Conservation (phyloP, 2,888 invertebrate species). For the Tiphia femorata region DNA sequence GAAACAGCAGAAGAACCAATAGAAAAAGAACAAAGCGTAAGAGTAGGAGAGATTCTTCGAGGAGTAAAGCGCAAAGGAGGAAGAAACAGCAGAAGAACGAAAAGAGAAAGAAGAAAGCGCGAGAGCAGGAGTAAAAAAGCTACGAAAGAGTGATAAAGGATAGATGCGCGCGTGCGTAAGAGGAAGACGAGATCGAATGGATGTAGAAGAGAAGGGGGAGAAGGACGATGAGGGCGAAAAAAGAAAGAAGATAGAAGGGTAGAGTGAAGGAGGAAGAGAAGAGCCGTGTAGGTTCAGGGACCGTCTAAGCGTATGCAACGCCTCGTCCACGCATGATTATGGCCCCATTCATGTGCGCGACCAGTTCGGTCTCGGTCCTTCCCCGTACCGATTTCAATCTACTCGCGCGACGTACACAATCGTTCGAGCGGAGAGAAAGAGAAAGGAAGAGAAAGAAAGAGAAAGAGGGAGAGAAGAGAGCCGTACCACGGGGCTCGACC, state of each 20-base stretch:
- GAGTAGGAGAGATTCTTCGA: neutral
- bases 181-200: conserved; percentile 12
- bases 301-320: conserved; percentile 31
- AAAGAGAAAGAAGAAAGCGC: neutral
- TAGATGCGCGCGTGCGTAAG: neutral
- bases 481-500: too few species aligned
- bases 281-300: conserved; percentile 34
- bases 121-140: too few species aligned
- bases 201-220: neutral
- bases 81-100: too few species aligned
- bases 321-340: conserved; percentile 28
- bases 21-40: neutral
- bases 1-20: neutral
- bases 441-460: too few species aligned
- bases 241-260: neutral
- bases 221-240: neutral
- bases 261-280: neutral
- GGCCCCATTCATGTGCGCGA: conserved; percentile 34
- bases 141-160: neutral
- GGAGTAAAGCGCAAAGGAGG: neutral
- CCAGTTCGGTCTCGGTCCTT: conserved; percentile 31
- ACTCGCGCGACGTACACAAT: conserved; percentile 16
- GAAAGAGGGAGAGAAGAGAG: too few species aligned
- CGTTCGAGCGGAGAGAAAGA: neutral
- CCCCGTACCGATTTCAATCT: conserved; percentile 29